Evolutionary conservation across 2,888 invertebrate species (phyloP), one percentile per base, ranked within the genome.

Genomic region (Apodemia mormo): DNA sequence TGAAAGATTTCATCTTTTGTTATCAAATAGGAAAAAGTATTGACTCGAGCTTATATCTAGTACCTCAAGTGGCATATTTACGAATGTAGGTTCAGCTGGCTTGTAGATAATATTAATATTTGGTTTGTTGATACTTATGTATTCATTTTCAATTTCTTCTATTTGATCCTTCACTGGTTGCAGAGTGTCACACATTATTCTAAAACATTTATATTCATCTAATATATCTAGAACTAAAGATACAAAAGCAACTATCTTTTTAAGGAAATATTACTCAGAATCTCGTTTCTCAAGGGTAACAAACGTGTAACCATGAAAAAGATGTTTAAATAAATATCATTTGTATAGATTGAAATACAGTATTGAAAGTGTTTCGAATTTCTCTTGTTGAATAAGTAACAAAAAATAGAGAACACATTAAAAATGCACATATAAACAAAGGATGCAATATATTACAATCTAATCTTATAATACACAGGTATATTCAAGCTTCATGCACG

Each of bases 31-130:
- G 10, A 45, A 3, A 45, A 45, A 45, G 3, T 0, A 12, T 45
- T 10, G 10, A 45, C 10, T 45, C 0, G 3, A 2, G 12, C 45
- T 12, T 14, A 49, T 49, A 49, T 49, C 12, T 45, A 45, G 12
- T 78, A 92, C 92, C 88, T 93, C 92, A 73, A 92, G 90, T 74
- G 92, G 92, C 87, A 92, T 84, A 72, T 85, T 86, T 70, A 84
- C 72, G 33, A 91, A 75, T 61, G 81, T 80, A 40, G 85, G 81
- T 76, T 79, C 78, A 73, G 78, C 80, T 68, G 78, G 74, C 45
- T 84, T 82, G 75, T 79, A 80, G 61, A 80, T 72, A 68, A 82
- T 78, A 71, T 78, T 71, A 67, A 71, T 68, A 64, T 73, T 72
- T 54, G 71, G 71, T 68, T 70, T 54, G 45, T 49, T 49, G 14